phyloP scores from a whole-genome alignment of 2,888 invertebrate genomes.

The Sminthurides aquaticus region DNA sequence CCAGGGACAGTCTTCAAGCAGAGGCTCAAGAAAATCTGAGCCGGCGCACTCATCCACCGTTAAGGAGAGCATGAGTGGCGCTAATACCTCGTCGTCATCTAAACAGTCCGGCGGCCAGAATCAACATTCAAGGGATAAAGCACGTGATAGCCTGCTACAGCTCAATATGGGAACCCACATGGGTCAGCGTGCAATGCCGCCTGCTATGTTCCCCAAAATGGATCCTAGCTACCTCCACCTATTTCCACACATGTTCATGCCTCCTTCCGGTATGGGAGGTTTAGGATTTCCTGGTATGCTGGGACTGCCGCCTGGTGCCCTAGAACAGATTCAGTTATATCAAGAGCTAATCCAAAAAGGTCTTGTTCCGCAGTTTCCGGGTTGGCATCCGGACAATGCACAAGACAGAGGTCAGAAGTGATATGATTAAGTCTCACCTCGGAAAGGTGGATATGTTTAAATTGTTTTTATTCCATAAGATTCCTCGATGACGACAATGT shows the following conservation, averaged over 20 bases:
- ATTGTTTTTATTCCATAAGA: too few species aligned
- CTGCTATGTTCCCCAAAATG: constrained; percentile 31
- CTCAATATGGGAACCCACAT: neutral
- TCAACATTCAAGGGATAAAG: constrained; percentile 5
- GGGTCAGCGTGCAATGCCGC: constrained; percentile 3
- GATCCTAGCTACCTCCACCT: constrained; percentile 36
- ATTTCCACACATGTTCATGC: constrained; percentile 32
- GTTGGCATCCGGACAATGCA: constrained; percentile 26
- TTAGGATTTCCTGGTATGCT: constrained; percentile 29
- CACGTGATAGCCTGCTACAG: constrained; percentile 1
- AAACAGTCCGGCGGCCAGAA: constrained; percentile 1
- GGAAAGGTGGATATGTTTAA: too few species aligned
- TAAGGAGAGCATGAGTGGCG: neutral
- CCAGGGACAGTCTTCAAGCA: constrained; percentile 18
- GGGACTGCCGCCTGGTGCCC: constrained; percentile 48
- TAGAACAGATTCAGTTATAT: constrained; percentile 53
- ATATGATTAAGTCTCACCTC: too few species aligned
- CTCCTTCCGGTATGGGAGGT: constrained; percentile 21
- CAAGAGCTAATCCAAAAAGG: constrained; percentile 49
- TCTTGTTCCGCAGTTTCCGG: constrained; percentile 28
- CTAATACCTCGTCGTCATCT: neutral
- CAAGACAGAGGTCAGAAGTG: constrained; percentile 24
- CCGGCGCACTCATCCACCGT: constrained; percentile 15
- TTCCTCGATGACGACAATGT: too few species aligned
- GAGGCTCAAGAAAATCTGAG: constrained; percentile 23